phyloP scores from a whole-genome alignment of 2,797 vertebrate species.

The Dipus sagitta region DNA sequence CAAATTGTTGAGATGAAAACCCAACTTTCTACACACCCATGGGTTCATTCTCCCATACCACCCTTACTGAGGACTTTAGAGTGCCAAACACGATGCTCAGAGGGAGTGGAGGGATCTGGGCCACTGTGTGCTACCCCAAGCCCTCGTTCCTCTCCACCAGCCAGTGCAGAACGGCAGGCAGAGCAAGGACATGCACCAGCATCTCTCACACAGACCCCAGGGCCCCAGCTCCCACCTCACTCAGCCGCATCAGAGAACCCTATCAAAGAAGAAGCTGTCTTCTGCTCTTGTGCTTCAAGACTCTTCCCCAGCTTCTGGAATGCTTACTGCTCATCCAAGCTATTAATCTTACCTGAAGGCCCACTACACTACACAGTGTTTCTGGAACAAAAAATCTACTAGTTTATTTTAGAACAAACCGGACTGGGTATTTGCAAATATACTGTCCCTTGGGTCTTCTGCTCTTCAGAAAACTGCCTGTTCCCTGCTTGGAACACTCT shows the following conservation, averaged over 20 bases:
- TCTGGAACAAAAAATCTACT: background rate
- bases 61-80: background rate
- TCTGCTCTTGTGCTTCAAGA: background rate
- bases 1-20: background rate
- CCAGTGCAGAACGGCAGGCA: background rate
- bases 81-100: too few relatives aligned
- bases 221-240: fast-evolving
- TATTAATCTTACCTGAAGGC: background rate
- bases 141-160: background rate
- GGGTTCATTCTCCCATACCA: background rate
- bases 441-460: background rate
- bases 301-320: background rate
- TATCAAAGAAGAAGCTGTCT: background rate
- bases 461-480: background rate
- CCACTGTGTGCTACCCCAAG: too few relatives aligned
- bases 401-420: background rate
- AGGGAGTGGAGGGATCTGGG: too few relatives aligned
- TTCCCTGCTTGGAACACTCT: background rate
- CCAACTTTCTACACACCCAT: too few relatives aligned
- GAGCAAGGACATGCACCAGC: too few relatives aligned
- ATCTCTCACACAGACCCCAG: background rate
- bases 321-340: background rate
- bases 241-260: too few relatives aligned
- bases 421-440: background rate
- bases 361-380: background rate